Base-by-base conservation (phyloP, 37 sponge, comb jelly and placozoan genomes). In the Petrosia ficiformis region DNA sequence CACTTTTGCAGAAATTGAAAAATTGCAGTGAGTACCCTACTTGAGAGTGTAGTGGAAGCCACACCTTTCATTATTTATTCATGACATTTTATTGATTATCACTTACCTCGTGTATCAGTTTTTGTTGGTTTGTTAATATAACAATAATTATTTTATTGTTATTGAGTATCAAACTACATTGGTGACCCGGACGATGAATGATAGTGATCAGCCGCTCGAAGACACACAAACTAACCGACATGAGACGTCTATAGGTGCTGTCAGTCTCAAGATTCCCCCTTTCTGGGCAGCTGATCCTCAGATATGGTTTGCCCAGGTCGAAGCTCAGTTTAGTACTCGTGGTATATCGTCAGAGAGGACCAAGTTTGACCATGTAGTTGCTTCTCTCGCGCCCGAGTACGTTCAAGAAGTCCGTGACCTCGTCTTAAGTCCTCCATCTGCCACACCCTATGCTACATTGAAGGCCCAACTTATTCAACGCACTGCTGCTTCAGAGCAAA, bases 381-480 rank as follows among this genome's bases (percentile, higher is more conserved):
- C 77, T 31, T 57, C 82, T 35, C 67, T 81, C 35, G 44, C 74
- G 21, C 82, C 74, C 25, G 81, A 80, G 25, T 14, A 42, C 33
- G 74, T 64, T 26, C 28, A 66, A 26, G 82, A 81, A 39, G 82
- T 81, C 24, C 68, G 82, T 1, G 82, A 81, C 67, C 41, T 81
- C 35, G 52, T 73, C 2, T 67, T 81, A 10, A 31, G 2, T 4
- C 82, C 82, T 1, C 82, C 74, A 22, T 2, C 65, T 6, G 25
- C n/a, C 2, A 30, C 16, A 2, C 82, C 74, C 0, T 81, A 73
- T 43, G 57, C 39, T 33, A 22, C 25, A 3, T 58, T 81, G n/a
- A 61, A 43, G 21, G 48, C 39, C 42, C 25, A 72, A 14, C 48
- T 73, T 33, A 73, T 81, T 33, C 1, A 73, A 40, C 67, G 82